These are phyloP conservation scores for Stenotaenia linearis DNA, from an alignment of 2,888 invertebrate species.

Conservation along the genomic window DNA sequence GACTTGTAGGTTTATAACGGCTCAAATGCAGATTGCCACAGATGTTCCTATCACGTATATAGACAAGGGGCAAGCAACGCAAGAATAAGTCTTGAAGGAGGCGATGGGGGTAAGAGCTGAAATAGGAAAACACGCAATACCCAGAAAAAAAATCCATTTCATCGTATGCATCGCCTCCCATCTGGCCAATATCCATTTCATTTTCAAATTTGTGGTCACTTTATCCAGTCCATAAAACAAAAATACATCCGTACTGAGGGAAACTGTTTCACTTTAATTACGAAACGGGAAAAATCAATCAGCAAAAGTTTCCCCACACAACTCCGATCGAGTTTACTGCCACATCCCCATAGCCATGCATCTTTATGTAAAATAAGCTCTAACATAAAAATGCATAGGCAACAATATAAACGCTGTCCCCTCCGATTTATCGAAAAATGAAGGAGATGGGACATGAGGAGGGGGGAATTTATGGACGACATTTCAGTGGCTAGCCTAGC, in stretches of 20 bases:
- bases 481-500: background rate
- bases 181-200: background rate
- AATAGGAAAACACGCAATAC: background rate
- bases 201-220: background rate
- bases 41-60: background rate
- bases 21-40: constrained; percentile 28
- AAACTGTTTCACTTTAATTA: background rate
- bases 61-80: background rate
- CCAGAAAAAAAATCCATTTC: background rate
- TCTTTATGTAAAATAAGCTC: background rate
- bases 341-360: background rate
- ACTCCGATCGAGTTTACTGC: background rate
- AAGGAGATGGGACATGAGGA: background rate
- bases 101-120: background rate
- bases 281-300: background rate
- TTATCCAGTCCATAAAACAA: background rate
- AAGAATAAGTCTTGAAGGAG: background rate
- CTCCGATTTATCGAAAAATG: background rate
- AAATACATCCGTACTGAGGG: background rate
- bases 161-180: background rate
- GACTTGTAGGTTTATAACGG: constrained; percentile 27
- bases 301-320: background rate
- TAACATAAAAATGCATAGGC: background rate
- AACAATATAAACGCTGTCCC: background rate
- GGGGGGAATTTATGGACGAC: background rate